Conservation (phyloP, 2,113 vertebrate species). For the Peromyscus californicus region DNA sequence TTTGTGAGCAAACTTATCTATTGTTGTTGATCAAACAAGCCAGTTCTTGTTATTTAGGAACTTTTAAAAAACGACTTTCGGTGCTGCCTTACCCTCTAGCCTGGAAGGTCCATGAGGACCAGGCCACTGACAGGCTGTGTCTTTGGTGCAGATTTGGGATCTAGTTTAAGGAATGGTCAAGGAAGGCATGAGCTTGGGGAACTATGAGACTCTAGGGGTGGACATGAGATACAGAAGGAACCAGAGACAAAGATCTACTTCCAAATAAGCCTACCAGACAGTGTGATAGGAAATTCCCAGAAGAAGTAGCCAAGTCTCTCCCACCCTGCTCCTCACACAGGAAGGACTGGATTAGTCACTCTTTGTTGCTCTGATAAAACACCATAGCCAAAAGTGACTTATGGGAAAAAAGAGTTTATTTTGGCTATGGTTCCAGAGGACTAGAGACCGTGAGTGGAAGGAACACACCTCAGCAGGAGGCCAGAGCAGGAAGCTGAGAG, state of each 20-base stretch:
- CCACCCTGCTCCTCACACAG: not conserved
- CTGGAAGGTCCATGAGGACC: not conserved
- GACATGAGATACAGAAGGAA: not conserved
- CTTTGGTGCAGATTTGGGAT: not conserved
- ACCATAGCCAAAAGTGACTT: not conserved
- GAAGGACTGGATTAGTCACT: not conserved
- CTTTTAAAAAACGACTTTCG: not conserved
- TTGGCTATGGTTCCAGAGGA: not conserved
- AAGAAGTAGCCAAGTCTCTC: not conserved
- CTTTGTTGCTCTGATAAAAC: not conserved
- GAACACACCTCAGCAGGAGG: too few species aligned
- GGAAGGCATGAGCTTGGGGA: not conserved
- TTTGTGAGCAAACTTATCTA: conserved; percentile 5
- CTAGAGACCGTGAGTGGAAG: not conserved
- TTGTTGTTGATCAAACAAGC: conserved; percentile 22
- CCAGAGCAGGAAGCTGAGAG: not conserved
- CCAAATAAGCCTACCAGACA: not conserved
- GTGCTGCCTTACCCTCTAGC: not conserved
- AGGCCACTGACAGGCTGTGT: not conserved
- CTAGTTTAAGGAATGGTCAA: not conserved
- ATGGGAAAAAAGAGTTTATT: not conserved
- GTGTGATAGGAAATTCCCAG: not conserved
- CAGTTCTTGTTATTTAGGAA: conserved; percentile 7
- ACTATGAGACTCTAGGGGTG: not conserved
- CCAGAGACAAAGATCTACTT: not conserved